Percentiles rank a stretch among this genome's conserved stretches.
These are phyloP conservation scores for Apaloderma vittatum DNA, from an alignment of 2,113 vertebrate species.

Conservation along the genomic window DNA sequence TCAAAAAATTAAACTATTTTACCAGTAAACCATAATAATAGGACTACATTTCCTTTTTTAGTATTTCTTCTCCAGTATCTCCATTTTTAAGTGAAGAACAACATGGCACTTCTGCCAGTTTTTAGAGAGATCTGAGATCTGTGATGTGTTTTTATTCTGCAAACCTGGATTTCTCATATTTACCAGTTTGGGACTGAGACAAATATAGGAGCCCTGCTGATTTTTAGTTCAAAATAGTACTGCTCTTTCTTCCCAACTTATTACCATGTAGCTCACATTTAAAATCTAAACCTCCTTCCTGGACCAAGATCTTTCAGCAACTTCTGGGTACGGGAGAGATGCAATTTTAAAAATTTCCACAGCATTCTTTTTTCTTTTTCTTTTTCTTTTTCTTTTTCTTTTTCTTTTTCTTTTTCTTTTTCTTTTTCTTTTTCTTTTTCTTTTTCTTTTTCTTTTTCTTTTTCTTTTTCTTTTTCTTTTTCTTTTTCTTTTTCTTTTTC, in stretches of 20 bases:
- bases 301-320: background rate
- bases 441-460: background rate
- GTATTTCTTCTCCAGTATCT: background rate
- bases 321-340: background rate
- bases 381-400: background rate
- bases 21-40: background rate
- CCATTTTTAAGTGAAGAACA: background rate
- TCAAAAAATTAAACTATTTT: background rate
- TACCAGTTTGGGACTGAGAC: background rate
- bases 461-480: too few species aligned
- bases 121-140: background rate
- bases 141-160: background rate
- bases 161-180: background rate
- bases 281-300: background rate
- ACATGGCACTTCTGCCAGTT: background rate
- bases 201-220: background rate
- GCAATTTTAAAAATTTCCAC: background rate
- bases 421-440: background rate
- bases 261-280: background rate
- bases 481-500: too few species aligned
- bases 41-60: background rate
- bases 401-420: background rate
- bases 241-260: background rate
- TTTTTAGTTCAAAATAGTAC: background rate
- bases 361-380: background rate